phyloP scores from a whole-genome alignment of 2,113 vertebrate genomes.

The Grus americana region DNA sequence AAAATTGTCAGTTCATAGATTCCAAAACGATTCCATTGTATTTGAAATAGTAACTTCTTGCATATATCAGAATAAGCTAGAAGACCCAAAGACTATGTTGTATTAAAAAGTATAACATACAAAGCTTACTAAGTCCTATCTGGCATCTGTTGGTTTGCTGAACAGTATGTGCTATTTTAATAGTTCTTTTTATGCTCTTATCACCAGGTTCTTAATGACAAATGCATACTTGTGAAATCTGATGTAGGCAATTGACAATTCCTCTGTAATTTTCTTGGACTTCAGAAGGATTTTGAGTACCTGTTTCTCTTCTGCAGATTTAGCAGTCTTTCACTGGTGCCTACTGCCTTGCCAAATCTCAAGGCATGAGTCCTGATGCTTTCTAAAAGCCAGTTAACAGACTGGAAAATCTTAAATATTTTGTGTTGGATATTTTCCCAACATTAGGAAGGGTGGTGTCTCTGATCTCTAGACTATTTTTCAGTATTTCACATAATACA shows the following conservation, averaged over 20 bases:
- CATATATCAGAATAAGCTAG: background rate
- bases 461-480: background rate
- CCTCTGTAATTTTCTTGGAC: background rate
- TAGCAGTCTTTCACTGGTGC: background rate
- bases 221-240: background rate
- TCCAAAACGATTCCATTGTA: background rate
- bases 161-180: background rate
- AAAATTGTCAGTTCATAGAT: background rate
- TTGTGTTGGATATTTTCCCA: background rate
- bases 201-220: background rate
- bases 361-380: background rate
- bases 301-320: background rate
- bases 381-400: background rate
- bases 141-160: background rate
- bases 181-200: background rate
- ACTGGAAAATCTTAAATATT: background rate
- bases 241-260: background rate
- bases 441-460: rapidly evolving
- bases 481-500: background rate
- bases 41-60: background rate
- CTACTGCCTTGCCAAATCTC: background rate
- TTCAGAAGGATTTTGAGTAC: background rate
- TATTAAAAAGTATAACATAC: background rate
- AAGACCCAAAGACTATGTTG: background rate
- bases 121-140: background rate